A percentile compares a stretch with the other conserved stretches of the same genome.
Conservation (phyloP, 35 echinoderm and acorn worm species). For the Eucidaris tribuloides region DNA sequence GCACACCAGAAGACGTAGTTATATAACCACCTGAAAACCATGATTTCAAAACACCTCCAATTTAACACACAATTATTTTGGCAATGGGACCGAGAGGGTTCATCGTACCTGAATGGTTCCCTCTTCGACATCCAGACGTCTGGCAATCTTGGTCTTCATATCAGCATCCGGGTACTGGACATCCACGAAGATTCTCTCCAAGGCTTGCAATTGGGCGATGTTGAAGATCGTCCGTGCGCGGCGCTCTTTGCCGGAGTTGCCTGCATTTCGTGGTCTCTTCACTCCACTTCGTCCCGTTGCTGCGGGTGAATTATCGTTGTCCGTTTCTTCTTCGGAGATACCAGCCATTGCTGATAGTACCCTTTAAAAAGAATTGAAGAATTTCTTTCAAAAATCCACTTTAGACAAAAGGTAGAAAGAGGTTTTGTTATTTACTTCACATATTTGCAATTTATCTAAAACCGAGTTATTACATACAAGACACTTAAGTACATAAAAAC, state of each 20-base stretch:
- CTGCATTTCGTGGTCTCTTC: not conserved
- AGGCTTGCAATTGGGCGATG: conserved; percentile 69
- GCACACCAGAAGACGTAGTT: not conserved
- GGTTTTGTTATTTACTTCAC: no score
- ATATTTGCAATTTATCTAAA: no score
- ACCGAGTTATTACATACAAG: no score
- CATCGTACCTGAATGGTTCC: conserved; percentile 56
- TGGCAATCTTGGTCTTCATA: conserved; percentile 69
- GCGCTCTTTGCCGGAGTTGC: not conserved
- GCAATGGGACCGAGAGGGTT: not conserved
- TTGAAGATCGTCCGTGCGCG: conserved; percentile 82
- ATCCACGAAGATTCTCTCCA: conserved; percentile 72
- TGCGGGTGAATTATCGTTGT: not conserved
- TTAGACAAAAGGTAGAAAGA: no score
- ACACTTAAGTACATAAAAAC: no score
- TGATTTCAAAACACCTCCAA: not conserved
- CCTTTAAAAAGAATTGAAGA: no score
- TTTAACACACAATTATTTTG: not conserved
- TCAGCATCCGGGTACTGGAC: conserved; percentile 69
- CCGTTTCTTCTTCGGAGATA: not conserved
- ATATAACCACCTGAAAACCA: not conserved
- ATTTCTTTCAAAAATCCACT: no score
- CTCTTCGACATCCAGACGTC: conserved; percentile 76
- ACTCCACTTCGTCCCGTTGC: not conserved
- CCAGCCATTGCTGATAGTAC: no score